A percentile compares a stretch with the other conserved stretches of the same genome.
phyloP scores from a whole-genome alignment of 2,888 invertebrate genomes.

The Lymantria monacha region DNA sequence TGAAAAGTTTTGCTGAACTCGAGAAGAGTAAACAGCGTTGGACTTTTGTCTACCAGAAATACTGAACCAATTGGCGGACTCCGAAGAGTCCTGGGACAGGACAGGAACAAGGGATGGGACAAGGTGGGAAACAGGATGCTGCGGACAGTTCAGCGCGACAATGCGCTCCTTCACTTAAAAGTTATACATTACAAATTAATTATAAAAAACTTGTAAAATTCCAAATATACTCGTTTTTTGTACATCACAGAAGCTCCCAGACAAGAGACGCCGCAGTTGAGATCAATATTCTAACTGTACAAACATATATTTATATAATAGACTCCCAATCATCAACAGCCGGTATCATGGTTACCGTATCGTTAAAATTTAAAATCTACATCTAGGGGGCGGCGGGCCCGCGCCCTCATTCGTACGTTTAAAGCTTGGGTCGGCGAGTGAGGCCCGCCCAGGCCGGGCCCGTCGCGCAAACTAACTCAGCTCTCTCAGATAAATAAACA shows the following conservation, averaged over 20 bases:
- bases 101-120: slow-evolving; percentile 49
- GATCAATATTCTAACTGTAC: slow-evolving; percentile 76
- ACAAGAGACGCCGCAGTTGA: slow-evolving; percentile 67
- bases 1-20: slow-evolving; percentile 39
- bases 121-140: slow-evolving; percentile 54
- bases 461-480: slow-evolving; percentile 63
- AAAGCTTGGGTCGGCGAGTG: slow-evolving; percentile 37
- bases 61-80: slow-evolving; percentile 61
- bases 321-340: slow-evolving; percentile 70
- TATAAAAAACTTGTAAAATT: slow-evolving; percentile 82
- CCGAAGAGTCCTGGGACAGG: slow-evolving; percentile 62
- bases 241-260: slow-evolving; percentile 78
- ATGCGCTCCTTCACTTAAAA: slow-evolving; percentile 72
- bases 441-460: slow-evolving; percentile 27
- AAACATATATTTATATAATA: slow-evolving; percentile 65
- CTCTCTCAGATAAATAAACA: slow-evolving; percentile 73
- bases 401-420: slow-evolving; percentile 26
- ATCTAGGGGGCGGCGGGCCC: slow-evolving; percentile 48
- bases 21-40: slow-evolving; percentile 40
- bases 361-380: slow-evolving; percentile 72
- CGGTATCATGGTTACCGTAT: slow-evolving; percentile 61
- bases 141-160: slow-evolving; percentile 59
- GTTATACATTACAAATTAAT: slow-evolving; percentile 78
- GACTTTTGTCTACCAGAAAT: slow-evolving; percentile 41
- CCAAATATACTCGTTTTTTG: slow-evolving; percentile 79